Evolutionary conservation across 2,797 vertebrate genomes (phyloP).

Genomic region (Chrosomus eos): DNA sequence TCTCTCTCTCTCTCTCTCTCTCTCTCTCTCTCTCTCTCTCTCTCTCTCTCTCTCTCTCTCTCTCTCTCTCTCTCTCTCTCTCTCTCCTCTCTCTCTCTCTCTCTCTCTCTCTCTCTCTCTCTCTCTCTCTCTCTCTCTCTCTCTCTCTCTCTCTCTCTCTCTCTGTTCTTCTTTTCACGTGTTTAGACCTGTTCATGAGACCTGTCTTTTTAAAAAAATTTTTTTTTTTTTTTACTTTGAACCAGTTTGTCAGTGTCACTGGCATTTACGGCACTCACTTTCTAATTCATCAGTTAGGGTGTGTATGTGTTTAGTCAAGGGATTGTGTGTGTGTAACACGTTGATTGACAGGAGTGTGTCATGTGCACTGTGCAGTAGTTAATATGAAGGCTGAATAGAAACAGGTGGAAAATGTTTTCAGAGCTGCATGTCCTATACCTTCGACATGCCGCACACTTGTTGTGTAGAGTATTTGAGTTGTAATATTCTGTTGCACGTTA

Average conservation of each 20-base stretch:
- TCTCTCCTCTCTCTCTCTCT: slow-evolving; percentile 24
- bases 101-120: slow-evolving; percentile 33
- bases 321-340: neutral
- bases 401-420: slow-evolving; percentile 30
- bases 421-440: neutral
- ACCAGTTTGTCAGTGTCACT: slow-evolving; percentile 59
- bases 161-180: slow-evolving; percentile 45
- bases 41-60: slow-evolving; percentile 2
- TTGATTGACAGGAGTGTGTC: too few species aligned
- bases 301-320: slow-evolving; percentile 37
- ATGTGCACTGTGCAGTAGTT: slow-evolving; percentile 23
- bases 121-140: neutral
- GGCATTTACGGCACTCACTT: slow-evolving; percentile 34
- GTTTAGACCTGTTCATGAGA: slow-evolving; percentile 45
- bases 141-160: slow-evolving; percentile 31
- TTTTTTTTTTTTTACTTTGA: slow-evolving; percentile 72
- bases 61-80: slow-evolving; percentile 22
- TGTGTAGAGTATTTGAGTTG: slow-evolving; percentile 22
- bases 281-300: slow-evolving; percentile 41
- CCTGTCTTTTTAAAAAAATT: too few species aligned
- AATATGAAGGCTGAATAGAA: slow-evolving; percentile 12
- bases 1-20: slow-evolving; percentile 31
- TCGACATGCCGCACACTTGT: neutral
- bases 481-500: slow-evolving; percentile 2
- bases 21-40: slow-evolving; percentile 29